Evolutionary conservation across 1,140 invertebrate species (phyloP), one percentile per base, ranked within the genome.

Genomic region (Drosophila elegans): DNA sequence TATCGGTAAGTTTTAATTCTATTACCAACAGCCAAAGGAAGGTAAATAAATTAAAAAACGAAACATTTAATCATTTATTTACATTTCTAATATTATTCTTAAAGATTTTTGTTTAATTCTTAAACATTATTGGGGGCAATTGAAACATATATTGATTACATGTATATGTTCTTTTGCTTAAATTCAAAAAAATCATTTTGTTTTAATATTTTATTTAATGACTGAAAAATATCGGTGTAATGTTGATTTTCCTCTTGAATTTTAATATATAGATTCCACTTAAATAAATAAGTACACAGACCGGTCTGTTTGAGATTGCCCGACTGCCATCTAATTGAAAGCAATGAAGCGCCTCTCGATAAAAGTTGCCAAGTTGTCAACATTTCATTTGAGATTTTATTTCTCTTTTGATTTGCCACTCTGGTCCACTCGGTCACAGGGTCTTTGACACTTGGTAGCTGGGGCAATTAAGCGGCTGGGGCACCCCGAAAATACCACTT

Each of bases 371-470:
- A 71, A 71, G 67, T 71, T 71, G 67, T 71, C 67, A 57, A 48
- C 44, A 48, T 57, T 71, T 73, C 55, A 73, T 53, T 73, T 61
- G 54, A 52, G 61, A 57, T 53, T 76, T 56, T 76, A 51, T 74
- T 74, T 66, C 60, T 74, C 55, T 34, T 41, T 68, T 71, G 51
- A 71, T 71, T 74, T 29, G 53, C 48, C 49, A 78, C 75, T 86
- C 51, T 88, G 71, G 60, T 67, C 66, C 80, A 89, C 80, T 90
- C 81, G 88, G 88, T 91, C 88, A 91, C 67, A 77, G 80, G 88
- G 88, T 91, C 88, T 91, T 91, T 91, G 88, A 91, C 88, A 83
- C 83, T 83, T 86, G 36, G 4, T 27, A 44, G 38, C 67, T 62
- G 54, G 66, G 67, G 83, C 84, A 89, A 88, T 88, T 88, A 88